Evolutionary conservation across 2,888 invertebrate genomes (phyloP), one percentile per base, ranked within the genome.

Genomic region (Drosophila tanythrix): DNA sequence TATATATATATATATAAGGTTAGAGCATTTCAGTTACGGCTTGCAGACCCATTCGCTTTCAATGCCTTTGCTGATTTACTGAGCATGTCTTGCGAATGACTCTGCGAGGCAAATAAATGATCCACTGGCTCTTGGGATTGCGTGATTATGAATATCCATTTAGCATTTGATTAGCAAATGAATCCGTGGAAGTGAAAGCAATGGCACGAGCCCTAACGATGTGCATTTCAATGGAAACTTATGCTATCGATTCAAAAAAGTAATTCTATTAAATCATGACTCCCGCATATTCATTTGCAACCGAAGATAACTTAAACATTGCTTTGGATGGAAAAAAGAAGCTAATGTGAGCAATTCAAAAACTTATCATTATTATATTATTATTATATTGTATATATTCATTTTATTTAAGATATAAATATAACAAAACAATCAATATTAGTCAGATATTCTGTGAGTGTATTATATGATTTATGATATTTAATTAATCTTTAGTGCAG

Each of bases 121-220:
- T 40, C 38, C 57, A 65, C 46, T 33, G 58, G n/a, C 60, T 72
- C 56, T 56, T 64, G 63, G 69, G 63, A 38, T 58, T 58, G 81
- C 59, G 65, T 81, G 76, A 72, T 76, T 79, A 79, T 71, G 61
- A 72, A 74, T 69, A 63, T 48, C 63, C 71, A 72, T 57, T 76
- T 63, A 61, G 69, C 63, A 66, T 61, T 72, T 85, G 78, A 83
- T 86, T 85, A 79, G 74, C 61, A 52, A 82, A 57, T 60, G 60
- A 72, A 65, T 65, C 60, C 52, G 57, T 82, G 61, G 67, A 67
- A 70, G 64, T 83, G 70, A 31, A 53, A 60, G 48, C 35, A 65
- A 67, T 58, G 75, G 72, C 77, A 77, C 77, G 77, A 77, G 71
- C 51, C 65, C 13, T 11, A 56, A 29, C 48, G 31, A 27, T 27